A percentile compares a stretch with the other conserved stretches of the same genome.
phyloP scores from a whole-genome alignment of 2,888 invertebrate species.

The Epinotia nisella region DNA sequence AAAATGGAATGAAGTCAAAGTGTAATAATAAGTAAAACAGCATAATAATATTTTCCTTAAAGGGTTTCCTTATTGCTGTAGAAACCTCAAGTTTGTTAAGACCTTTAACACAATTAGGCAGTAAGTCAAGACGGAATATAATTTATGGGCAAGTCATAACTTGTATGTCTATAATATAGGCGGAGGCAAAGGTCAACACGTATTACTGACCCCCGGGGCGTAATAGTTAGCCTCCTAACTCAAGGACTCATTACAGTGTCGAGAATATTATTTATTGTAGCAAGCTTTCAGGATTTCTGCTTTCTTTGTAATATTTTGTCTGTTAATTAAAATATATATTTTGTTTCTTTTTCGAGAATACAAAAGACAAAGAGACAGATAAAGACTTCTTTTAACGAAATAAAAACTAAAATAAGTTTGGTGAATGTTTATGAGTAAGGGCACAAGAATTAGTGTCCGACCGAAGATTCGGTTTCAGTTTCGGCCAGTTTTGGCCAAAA shows the following conservation, averaged over 20 bases:
- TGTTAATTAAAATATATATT: too few species aligned
- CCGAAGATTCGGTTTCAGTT: too few species aligned
- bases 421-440: too few species aligned
- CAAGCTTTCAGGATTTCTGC: not conserved
- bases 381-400: too few species aligned
- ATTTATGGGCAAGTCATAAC: constrained; percentile 39
- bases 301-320: not conserved
- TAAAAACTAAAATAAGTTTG: too few species aligned
- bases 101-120: not conserved
- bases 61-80: not conserved
- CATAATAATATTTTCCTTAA: not conserved
- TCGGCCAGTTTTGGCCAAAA: too few species aligned
- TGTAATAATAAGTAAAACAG: too few species aligned
- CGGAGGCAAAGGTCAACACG: constrained; percentile 37
- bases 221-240: constrained; percentile 35
- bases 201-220: constrained; percentile 37
- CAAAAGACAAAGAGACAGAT: too few species aligned
- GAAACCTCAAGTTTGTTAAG: not conserved
- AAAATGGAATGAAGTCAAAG: not conserved
- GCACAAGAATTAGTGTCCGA: too few species aligned
- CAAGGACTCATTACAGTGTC: constrained; percentile 38
- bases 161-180: constrained; percentile 40
- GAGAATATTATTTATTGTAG: constrained; percentile 29
- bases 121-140: constrained; percentile 23
- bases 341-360: too few species aligned